Conservation (phyloP, 2,113 vertebrate genomes). For the Chionomys nivalis region DNA sequence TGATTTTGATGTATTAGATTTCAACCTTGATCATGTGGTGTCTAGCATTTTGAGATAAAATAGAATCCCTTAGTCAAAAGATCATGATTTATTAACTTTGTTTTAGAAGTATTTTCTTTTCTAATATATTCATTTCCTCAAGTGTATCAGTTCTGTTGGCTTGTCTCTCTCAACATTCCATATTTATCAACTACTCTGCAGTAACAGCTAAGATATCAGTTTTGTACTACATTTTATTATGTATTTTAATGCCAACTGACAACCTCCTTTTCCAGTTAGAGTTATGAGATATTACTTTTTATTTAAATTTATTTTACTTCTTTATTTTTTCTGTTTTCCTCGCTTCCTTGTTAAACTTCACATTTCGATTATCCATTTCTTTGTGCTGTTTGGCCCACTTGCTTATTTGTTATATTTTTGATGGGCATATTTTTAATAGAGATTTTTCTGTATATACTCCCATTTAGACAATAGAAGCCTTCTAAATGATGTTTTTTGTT, state of each 20-base stretch:
- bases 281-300: neutral
- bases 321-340: neutral
- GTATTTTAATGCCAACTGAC: neutral
- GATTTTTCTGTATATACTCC: neutral
- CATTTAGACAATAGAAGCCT: neutral
- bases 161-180: neutral
- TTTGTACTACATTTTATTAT: slow-evolving; percentile 24
- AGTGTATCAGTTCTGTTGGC: neutral
- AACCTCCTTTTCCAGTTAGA: neutral
- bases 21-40: neutral
- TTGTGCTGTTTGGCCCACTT: neutral
- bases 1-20: neutral
- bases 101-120: slow-evolving; percentile 49
- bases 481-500: neutral
- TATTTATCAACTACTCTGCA: neutral
- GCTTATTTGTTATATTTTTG: neutral
- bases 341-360: neutral
- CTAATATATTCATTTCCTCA: neutral
- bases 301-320: neutral
- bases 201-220: neutral
- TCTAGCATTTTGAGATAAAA: neutral
- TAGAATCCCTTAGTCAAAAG: neutral
- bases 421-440: neutral
- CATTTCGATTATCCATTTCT: neutral
- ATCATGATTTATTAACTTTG: neutral